Evolutionary conservation across 2,113 vertebrate genomes (phyloP).

Genomic region (Tautogolabrus adspersus): DNA sequence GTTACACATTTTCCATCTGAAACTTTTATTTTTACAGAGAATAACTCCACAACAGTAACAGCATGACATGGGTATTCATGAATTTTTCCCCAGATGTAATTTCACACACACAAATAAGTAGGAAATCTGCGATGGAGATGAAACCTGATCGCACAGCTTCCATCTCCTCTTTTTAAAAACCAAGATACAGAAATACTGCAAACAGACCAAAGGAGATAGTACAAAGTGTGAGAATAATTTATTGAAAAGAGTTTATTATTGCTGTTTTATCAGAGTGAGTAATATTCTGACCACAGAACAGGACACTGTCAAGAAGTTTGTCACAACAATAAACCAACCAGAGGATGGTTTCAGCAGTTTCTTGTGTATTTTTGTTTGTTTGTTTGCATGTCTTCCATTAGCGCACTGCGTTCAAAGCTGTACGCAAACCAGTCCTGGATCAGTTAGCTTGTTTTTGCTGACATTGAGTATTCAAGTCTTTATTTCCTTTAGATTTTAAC

Average conservation of each 20-base stretch:
- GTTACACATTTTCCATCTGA: too few relatives aligned
- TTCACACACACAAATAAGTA: too few relatives aligned
- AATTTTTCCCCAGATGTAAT: too few relatives aligned
- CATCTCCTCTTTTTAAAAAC: not conserved
- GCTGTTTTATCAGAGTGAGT: not conserved
- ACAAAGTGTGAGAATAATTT: constrained; percentile 37
- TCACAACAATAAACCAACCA: constrained; percentile 32
- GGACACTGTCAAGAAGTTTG: not conserved
- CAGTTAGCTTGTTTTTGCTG: not conserved
- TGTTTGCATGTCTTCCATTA: constrained; percentile 31
- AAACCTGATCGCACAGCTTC: not conserved
- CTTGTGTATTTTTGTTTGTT: not conserved
- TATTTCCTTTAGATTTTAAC: constrained; percentile 86
- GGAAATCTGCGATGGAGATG: too few relatives aligned
- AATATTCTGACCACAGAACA: not conserved
- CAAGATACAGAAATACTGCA: not conserved
- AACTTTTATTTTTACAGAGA: too few relatives aligned
- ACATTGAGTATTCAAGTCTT: not conserved
- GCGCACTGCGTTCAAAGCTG: not conserved
- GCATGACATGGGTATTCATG: too few relatives aligned
- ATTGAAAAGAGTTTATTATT: constrained; percentile 23
- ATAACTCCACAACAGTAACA: too few relatives aligned
- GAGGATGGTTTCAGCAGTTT: not conserved
- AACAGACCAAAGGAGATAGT: not conserved
- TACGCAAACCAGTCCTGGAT: not conserved